Conservation (phyloP, 2,113 vertebrate genomes). For the Anthoscopus minutus region DNA sequence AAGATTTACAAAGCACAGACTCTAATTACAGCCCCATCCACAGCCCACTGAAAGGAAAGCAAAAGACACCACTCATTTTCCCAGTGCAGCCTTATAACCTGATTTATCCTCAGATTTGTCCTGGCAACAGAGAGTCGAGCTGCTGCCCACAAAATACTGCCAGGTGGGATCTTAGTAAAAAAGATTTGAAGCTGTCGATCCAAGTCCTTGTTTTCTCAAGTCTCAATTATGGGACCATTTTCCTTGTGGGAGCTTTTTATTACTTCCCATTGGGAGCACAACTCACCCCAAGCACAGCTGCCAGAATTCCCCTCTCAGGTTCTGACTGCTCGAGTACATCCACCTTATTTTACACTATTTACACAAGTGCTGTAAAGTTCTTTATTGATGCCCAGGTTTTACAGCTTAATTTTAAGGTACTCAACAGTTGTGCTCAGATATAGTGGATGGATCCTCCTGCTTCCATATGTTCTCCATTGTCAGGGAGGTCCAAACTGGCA, state of each 20-base stretch:
- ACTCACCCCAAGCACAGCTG: fast-evolving
- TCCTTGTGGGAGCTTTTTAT: neutral
- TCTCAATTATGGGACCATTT: neutral
- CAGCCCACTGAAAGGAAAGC: neutral
- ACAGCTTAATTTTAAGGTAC: slow-evolving; percentile 20
- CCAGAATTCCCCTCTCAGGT: neutral
- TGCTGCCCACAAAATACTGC: neutral
- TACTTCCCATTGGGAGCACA: neutral
- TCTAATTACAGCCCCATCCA: neutral
- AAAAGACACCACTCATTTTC: neutral
- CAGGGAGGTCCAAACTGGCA: neutral
- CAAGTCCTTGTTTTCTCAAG: neutral
- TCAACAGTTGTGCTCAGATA: slow-evolving; percentile 9
- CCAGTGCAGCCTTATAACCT: neutral
- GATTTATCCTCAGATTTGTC: neutral
- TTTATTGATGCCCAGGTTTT: neutral
- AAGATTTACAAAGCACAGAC: neutral
- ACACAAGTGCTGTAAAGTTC: neutral
- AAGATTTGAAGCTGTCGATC: neutral
- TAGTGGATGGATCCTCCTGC: neutral
- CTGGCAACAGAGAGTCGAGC: neutral
- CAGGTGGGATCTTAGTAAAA: neutral
- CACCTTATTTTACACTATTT: neutral
- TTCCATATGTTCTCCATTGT: neutral
- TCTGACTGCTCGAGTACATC: neutral